phyloP scores from a whole-genome alignment of 2,888 invertebrate species.

The Ichneumoninae sp. region DNA sequence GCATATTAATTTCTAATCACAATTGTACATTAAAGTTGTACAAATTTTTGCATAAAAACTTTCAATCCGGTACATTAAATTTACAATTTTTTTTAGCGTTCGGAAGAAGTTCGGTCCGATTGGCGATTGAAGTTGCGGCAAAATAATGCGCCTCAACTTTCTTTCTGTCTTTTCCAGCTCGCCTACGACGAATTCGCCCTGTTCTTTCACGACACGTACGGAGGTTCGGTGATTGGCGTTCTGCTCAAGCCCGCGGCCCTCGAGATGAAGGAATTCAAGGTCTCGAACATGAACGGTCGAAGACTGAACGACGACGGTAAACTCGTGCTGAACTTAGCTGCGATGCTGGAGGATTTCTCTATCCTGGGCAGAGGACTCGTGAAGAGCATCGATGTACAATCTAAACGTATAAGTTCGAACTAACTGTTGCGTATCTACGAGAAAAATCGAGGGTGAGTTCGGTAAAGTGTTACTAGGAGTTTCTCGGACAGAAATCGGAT shows the following conservation, averaged over 20 bases:
- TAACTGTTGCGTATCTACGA: conserved; percentile 14
- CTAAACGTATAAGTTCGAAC: conserved; percentile 62
- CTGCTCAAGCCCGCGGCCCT: conserved; percentile 91
- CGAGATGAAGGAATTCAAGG: conserved; percentile 90
- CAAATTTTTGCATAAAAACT: not conserved
- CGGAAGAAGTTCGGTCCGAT: not conserved
- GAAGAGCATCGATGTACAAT: conserved; percentile 85
- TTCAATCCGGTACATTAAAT: no score
- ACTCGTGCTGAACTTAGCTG: conserved; percentile 88
- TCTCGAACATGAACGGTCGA: conserved; percentile 87
- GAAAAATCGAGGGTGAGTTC: not conserved
- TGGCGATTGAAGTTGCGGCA: no score
- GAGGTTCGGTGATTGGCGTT: conserved; percentile 94
- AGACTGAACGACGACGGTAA: conserved; percentile 85
- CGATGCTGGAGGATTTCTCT: conserved; percentile 90
- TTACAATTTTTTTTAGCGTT: no score
- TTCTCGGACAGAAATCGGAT: no score
- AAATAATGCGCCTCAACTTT: not conserved
- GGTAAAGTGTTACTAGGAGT: no score
- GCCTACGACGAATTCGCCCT: conserved; percentile 91
- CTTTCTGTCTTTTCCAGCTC: conserved; percentile 85
- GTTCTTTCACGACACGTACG: conserved; percentile 95
- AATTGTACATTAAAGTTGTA: no score
- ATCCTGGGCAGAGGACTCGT: conserved; percentile 89
- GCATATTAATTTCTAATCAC: no score